phyloP scores from a whole-genome alignment of 2,888 invertebrate genomes.

The Clitarchus hookeri region DNA sequence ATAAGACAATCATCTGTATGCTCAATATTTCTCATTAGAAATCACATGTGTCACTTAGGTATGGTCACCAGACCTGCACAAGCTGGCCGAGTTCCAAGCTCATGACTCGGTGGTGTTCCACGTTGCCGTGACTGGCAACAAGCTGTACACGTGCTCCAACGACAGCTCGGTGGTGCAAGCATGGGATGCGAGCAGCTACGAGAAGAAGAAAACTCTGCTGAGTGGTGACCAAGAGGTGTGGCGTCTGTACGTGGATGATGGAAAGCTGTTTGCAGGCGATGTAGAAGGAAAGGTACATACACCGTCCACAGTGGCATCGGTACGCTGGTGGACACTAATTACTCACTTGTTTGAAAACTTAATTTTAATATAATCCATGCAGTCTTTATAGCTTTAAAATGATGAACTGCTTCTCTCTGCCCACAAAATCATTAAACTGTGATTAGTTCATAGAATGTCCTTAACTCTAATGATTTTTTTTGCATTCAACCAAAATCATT shows the following conservation, averaged over 20 bases:
- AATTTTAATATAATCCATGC: too few relatives aligned
- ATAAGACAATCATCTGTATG: too few relatives aligned
- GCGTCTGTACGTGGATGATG: conserved; percentile 53
- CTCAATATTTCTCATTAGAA: too few relatives aligned
- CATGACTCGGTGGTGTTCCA: conserved; percentile 66
- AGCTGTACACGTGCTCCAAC: conserved; percentile 66
- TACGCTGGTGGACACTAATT: too few relatives aligned
- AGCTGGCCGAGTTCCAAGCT: conserved; percentile 57
- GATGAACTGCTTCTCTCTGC: too few relatives aligned
- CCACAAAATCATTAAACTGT: too few relatives aligned
- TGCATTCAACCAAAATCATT: too few relatives aligned
- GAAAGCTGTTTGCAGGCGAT: conserved; percentile 63
- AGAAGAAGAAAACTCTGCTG: conserved; percentile 50
- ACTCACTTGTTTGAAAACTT: too few relatives aligned
- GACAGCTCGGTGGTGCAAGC: conserved; percentile 63
- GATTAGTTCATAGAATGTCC: too few relatives aligned
- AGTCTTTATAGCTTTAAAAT: too few relatives aligned
- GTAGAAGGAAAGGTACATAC: conserved; percentile 65
- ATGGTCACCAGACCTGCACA: conserved; percentile 56
- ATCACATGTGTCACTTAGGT: conserved; percentile 49
- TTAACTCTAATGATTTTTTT: too few relatives aligned
- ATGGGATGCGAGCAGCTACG: conserved; percentile 59
- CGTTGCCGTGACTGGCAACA: conserved; percentile 60
- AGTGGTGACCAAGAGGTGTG: conserved; percentile 55
- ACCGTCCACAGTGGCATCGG: too few relatives aligned